Evolutionary conservation across 1,140 invertebrate genomes (phyloP), one percentile per base, ranked within the genome.

Genomic region (Leptinotarsa texana): DNA sequence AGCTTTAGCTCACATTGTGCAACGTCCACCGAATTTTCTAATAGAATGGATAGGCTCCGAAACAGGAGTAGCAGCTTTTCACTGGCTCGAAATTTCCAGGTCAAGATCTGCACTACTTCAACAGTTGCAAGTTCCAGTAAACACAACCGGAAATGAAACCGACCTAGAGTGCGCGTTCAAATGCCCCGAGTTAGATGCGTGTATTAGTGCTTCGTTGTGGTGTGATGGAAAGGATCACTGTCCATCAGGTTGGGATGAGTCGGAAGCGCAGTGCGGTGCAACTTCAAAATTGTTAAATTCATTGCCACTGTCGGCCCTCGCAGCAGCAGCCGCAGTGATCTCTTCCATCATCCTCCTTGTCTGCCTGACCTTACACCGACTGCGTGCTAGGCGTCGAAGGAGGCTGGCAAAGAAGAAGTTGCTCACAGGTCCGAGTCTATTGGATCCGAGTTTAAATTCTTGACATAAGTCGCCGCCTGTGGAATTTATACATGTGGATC

Each of bases 161-260:
- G 89, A 84, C 74, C 84, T 86, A 51, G 91, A 92, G 78, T 92
- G 91, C 80, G 86, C 88, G 77, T 90, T 92, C 81, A 92, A 93
- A 83, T 97, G 95, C 85, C 95, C 95, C 11, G 95, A 96, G 84
- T 86, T 97, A 74, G 93, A 95, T 81, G 95, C 95, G 22, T 97
- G 95, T 83, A 96, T 96, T 75, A 93, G 92, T 77, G 87, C 92
- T 5, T 90, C 90, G 63, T 86, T 97, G 48, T 96, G 95, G 94
- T 97, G 95, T 84, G 94, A 97, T 84, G 95, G 95, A 57, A 90
- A 89, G 78, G 86, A 90, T 47, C 93, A 95, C 84, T 96, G 94
- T 83, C 94, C 94, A 18, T 95, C 93, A 5, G 94, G 94, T 13
- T 93, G 91, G 81, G 94, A 95, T 81, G 94, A 96, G 85, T 90